Conservation (phyloP, 2,888 invertebrate species). For the Leucophenga montana region DNA sequence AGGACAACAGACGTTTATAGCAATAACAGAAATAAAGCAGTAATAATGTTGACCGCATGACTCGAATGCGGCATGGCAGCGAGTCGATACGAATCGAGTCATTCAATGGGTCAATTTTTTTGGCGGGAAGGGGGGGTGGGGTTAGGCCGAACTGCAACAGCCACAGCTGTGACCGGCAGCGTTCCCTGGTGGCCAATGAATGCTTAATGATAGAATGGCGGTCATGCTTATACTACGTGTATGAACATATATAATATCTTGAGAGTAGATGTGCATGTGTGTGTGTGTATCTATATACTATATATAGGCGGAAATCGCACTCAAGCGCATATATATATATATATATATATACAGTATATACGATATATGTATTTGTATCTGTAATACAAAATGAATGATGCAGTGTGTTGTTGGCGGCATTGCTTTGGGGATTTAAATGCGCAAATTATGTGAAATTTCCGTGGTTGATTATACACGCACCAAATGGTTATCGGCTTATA, state of each 20-base stretch:
- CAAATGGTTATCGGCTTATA: slow-evolving; percentile 26
- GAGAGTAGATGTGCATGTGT: slow-evolving; percentile 17
- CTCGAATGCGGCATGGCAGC: background rate
- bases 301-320: no score
- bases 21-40: slow-evolving; percentile 9
- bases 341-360: no score
- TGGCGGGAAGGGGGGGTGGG: no score
- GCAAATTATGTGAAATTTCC: slow-evolving; percentile 32
- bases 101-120: slow-evolving; percentile 66
- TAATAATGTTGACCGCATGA: slow-evolving; percentile 11
- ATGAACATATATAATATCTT: no score
- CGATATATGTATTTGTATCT: slow-evolving; percentile 1
- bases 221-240: no score
- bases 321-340: background rate
- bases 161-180: slow-evolving; percentile 55
- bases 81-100: background rate
- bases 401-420: slow-evolving; percentile 21
- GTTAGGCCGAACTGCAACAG: slow-evolving; percentile 43
- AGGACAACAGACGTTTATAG: slow-evolving; percentile 3
- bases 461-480: slow-evolving; percentile 21
- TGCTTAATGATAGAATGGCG: slow-evolving; percentile 53
- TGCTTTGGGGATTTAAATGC: slow-evolving; percentile 25
- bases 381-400: slow-evolving; percentile 20
- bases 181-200: slow-evolving; percentile 62
- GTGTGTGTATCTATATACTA: slow-evolving; percentile 28